Base-by-base conservation (phyloP, 2,113 vertebrate genomes). In the Mastomys natalensis region DNA sequence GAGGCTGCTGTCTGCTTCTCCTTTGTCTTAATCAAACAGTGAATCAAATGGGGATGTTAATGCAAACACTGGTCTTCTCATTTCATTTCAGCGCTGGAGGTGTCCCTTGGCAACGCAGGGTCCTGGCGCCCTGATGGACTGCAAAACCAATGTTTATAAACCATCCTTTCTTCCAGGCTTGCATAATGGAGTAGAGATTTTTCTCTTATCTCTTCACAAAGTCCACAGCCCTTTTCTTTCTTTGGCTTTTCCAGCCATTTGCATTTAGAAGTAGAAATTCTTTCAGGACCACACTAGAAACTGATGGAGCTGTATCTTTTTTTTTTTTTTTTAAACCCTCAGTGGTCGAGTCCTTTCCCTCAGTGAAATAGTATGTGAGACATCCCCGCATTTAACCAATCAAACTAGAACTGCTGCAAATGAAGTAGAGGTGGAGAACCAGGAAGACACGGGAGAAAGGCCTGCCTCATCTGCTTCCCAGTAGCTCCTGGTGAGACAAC, bases 131-230 rank as follows among this genome's bases (percentile, higher is more conserved):
- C 89, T 87, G 93, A 92, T 77, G 87, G 93, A 72, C 48, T 91
- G 91, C 80, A 96, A 97, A 96, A 89, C 72, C 76, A 97, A 89
- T 97, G 96, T 95, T 97, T 93, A 95, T 95, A 95, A 96, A 93
- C 92, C 82, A 70, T 92, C 91, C 86, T 91, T 97, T 95, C 87
- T 89, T 94, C 90, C 86, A 70, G 89, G 85, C 84, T 91, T 96
- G 94, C 81, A 91, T 97, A 95, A 97, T 91, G 91, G 95, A 96
- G 77, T 74, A 37, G 62, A 96, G 87, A 86, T 96, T 97, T 89
- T 97, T 97, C 92, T 94, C 87, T 96, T 95, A 95, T 92, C 81
- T n/a, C 53, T 95, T 94, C 93, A 96, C 73, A 92, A 87, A 96
- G 80, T 95, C 91, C 87, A 90, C 51, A 88, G 58, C 10, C 51